Evolutionary conservation across 2,888 invertebrate genomes (phyloP).

Genomic region (Villa cingulata): DNA sequence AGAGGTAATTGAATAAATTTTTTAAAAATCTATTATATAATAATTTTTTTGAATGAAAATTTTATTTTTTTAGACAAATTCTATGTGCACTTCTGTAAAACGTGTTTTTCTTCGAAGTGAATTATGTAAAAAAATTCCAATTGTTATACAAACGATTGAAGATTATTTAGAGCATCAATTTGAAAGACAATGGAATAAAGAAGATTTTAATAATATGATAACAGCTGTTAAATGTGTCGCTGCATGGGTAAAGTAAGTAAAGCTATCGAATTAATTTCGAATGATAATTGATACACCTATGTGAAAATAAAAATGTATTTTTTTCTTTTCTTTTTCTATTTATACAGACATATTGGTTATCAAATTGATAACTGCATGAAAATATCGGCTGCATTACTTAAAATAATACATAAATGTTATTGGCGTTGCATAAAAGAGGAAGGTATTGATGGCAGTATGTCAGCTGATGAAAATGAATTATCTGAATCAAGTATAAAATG

Average conservation of each 20-base stretch:
- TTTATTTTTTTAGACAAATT: slow-evolving; percentile 21
- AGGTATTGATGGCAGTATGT: slow-evolving; percentile 39
- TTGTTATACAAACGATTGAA: slow-evolving; percentile 32
- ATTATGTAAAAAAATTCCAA: slow-evolving; percentile 27
- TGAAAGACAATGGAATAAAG: slow-evolving; percentile 29
- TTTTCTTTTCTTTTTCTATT: neutral
- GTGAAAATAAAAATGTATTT: no score
- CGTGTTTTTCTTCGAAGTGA: slow-evolving; percentile 28
- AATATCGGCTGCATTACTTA: slow-evolving; percentile 33
- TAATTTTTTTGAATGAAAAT: neutral
- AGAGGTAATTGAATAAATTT: slow-evolving; percentile 46
- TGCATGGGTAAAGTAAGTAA: slow-evolving; percentile 45
- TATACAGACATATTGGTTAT: slow-evolving; percentile 27
- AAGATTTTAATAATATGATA: slow-evolving; percentile 39
- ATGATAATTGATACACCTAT: neutral
- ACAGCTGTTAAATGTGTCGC: slow-evolving; percentile 43
- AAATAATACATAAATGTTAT: slow-evolving; percentile 35
- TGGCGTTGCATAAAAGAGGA: slow-evolving; percentile 34
- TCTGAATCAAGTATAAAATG: slow-evolving; percentile 51
- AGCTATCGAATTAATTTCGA: slow-evolving; percentile 19
- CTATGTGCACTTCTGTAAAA: slow-evolving; percentile 32
- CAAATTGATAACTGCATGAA: slow-evolving; percentile 31
- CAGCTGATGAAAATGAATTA: slow-evolving; percentile 42
- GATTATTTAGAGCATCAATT: slow-evolving; percentile 27
- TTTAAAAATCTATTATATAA: neutral